Percentiles rank a stretch among this genome's conserved stretches.
phyloP scores from a whole-genome alignment of 2,888 invertebrate genomes.

The Laspeyria flexula region DNA sequence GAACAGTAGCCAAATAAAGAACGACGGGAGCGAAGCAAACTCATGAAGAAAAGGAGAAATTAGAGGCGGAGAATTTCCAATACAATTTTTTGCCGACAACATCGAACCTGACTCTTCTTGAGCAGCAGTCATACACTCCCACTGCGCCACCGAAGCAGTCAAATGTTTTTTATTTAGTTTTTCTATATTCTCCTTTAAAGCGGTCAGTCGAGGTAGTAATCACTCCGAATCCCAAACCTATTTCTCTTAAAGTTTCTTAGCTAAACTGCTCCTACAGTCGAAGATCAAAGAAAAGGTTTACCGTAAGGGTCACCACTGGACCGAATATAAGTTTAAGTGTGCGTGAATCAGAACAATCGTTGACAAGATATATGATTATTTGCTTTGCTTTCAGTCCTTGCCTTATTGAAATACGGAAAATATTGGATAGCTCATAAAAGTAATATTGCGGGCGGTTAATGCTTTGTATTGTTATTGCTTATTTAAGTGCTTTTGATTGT shows the following conservation, averaged over 20 bases:
- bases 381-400: constrained; percentile 3
- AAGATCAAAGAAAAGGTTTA: constrained; percentile 1
- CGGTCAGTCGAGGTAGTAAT: neutral
- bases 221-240: neutral
- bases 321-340: constrained; percentile 8
- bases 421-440: constrained; percentile 1
- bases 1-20: too few species aligned
- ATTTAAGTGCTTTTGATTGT: constrained; percentile 1
- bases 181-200: neutral
- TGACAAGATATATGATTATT: constrained; percentile 14
- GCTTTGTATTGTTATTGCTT: constrained; percentile 2
- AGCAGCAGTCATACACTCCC: too few species aligned
- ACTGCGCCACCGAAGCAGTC: too few species aligned
- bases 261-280: neutral
- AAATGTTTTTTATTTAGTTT: too few species aligned
- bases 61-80: too few species aligned
- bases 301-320: constrained; percentile 1
- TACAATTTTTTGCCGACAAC: too few species aligned
- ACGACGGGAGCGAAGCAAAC: too few species aligned
- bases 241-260: neutral
- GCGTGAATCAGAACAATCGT: constrained; percentile 9
- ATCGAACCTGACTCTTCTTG: too few species aligned
- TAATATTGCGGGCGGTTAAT: constrained; percentile 3
- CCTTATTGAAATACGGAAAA: constrained; percentile 10
- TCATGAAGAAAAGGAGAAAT: too few species aligned